Evolutionary conservation across 2,113 vertebrate genomes (phyloP), one percentile per base, ranked within the genome.

Genomic region (Varanus salvator): DNA sequence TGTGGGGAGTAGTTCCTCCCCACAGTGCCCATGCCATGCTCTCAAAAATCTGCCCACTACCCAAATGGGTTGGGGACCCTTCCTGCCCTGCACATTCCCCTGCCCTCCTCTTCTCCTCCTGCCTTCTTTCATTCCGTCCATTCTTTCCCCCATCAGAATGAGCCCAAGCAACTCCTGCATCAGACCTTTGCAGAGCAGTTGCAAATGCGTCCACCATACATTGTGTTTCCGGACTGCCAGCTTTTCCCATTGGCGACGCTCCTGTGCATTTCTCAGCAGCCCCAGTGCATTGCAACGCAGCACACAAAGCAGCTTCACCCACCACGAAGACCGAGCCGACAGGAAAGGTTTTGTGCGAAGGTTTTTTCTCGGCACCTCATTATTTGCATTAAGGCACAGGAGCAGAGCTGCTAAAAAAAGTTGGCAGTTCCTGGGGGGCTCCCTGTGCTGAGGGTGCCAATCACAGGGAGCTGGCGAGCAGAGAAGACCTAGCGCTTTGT

Each of bases 391-490:
- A 86, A 25, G 19, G 25, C 21, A 75, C 19, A 14, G 52, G 85
- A 74, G 21, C 50, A 17, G n/a, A 52, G n/a, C 5, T 3, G 6
- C 50, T 64, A 57, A 17, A 12, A n/a, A 21, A n/a, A 72, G 68
- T 31, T 72, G 38, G 66, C 14, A 74, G 6, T 60, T 72, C n/a
- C 66, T 66, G 34, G 19, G 27, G 50, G 68, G 69, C 11, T 82
- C 31, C 50, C 8, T 17, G 15, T 38, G 48, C 76, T 7, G n/a
- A 74, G n/a, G 74, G 80, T 54, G 64, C 77, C 52, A 34, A 74
- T 9, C 85, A 87, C 0, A 11, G 90, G 78, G 91, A 77, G 92
- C 92, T 96, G 93, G 94, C 93, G 91, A 64, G 71, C 90, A 0
- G 5, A 85, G 54, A 90, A 90, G 88, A 71, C 54, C 77, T 83